Conservation (phyloP, 1,140 invertebrate species). For the Drosophila erecta region DNA sequence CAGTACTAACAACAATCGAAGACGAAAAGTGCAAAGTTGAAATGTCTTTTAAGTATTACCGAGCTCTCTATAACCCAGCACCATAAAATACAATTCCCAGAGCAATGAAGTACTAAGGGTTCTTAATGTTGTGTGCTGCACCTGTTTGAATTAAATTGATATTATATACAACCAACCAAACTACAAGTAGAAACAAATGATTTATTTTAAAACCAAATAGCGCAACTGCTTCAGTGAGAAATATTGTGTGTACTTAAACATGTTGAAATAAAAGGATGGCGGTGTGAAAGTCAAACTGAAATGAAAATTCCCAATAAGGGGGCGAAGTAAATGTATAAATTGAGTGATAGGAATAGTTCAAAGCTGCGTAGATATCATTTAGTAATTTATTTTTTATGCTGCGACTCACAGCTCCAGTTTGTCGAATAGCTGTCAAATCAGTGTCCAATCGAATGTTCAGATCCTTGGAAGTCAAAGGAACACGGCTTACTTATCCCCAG, state of each 20-base stretch:
- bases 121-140: constrained; percentile 44
- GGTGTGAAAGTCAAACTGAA: background rate
- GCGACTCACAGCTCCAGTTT: background rate
- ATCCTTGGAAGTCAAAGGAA: constrained; percentile 1
- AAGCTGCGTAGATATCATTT: background rate
- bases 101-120: constrained; percentile 46
- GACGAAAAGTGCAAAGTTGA: constrained; percentile 8
- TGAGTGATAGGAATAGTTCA: too few species aligned
- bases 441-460: background rate
- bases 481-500: background rate
- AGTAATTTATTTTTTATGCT: background rate
- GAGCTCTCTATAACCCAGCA: constrained; percentile 41
- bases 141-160: constrained; percentile 43
- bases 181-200: constrained; percentile 25
- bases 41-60: constrained; percentile 57
- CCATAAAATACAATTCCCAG: constrained; percentile 44
- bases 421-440: constrained; percentile 1
- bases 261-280: constrained; percentile 31
- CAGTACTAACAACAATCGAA: constrained; percentile 15
- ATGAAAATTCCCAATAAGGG: background rate
- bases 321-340: background rate
- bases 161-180: constrained; percentile 39
- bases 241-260: constrained; percentile 32
- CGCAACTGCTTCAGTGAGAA: constrained; percentile 25
- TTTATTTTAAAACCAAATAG: constrained; percentile 35